Percentiles rank a stretch among this genome's conserved stretches.
Evolutionary conservation across 1,140 invertebrate species (phyloP).

Genomic region (Drosophila kohkoa): DNA sequence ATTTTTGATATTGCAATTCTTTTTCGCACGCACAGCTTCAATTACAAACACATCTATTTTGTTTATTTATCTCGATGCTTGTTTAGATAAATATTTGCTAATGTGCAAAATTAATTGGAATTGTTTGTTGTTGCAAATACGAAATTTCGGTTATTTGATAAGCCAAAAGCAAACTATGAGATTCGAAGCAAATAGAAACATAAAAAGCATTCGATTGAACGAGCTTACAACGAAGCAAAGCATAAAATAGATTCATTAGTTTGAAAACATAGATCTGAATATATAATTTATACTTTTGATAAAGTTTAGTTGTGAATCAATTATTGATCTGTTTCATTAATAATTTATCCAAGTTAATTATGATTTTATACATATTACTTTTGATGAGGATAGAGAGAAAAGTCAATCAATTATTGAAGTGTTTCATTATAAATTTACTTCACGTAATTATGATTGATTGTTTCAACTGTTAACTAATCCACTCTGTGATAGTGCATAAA

Average conservation of each 20-base stretch:
- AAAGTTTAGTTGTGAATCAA: no score
- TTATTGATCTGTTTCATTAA: no score
- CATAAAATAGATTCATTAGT: no score
- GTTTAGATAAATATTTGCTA: conserved; percentile 66
- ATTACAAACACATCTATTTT: conserved; percentile 5
- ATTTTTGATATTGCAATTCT: conserved; percentile 65
- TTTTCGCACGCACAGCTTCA: neutral
- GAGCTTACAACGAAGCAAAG: neutral
- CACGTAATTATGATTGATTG: no score
- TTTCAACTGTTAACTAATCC: neutral
- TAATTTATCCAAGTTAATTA: no score
- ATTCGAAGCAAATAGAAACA: neutral
- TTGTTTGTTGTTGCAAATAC: conserved; percentile 50
- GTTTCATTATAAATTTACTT: no score
- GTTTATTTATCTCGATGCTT: conserved; percentile 47
- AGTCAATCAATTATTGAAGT: no score
- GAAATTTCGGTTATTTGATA: conserved; percentile 47
- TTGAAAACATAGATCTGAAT: no score
- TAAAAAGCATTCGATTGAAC: conserved; percentile 2
- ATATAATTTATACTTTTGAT: no score
- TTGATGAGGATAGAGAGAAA: no score
- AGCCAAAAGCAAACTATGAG: conserved; percentile 4
- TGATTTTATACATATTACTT: no score
- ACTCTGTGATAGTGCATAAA: conserved; percentile 19
- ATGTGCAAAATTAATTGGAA: conserved; percentile 69